phyloP scores from a whole-genome alignment of 2,797 vertebrate genomes.

The Okamejei kenojei region DNA sequence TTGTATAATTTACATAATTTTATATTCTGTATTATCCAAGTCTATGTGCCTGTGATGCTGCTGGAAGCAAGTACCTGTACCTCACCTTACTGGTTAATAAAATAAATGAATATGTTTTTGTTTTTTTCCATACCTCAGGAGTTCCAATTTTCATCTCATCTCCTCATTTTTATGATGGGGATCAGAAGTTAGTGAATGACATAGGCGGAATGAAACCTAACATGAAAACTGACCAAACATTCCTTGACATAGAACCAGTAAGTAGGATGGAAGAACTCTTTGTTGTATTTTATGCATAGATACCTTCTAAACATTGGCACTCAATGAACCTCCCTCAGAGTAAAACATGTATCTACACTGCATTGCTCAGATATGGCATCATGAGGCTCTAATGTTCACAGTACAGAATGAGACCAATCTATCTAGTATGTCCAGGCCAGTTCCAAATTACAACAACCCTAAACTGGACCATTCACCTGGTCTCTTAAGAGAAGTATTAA shows the following conservation, averaged over 20 bases:
- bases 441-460: background rate
- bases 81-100: too few relatives aligned
- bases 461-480: background rate
- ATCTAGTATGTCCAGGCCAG: background rate
- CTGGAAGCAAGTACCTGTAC: too few relatives aligned
- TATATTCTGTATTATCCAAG: too few relatives aligned
- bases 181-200: background rate
- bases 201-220: background rate
- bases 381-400: background rate
- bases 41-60: too few relatives aligned
- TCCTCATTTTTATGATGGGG: conserved; percentile 31
- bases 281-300: background rate
- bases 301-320: background rate
- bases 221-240: background rate
- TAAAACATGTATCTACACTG: background rate
- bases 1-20: too few relatives aligned
- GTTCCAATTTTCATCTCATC: background rate
- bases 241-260: conserved; percentile 17
- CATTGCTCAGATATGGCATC: too few relatives aligned
- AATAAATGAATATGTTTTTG: background rate
- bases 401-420: background rate
- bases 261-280: background rate
- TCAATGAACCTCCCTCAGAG: background rate
- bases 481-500: background rate
- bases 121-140: background rate